A percentile compares a stretch with the other conserved stretches of the same genome.
Conservation (phyloP, 1,140 invertebrate genomes). For the Calosoma granatense region DNA sequence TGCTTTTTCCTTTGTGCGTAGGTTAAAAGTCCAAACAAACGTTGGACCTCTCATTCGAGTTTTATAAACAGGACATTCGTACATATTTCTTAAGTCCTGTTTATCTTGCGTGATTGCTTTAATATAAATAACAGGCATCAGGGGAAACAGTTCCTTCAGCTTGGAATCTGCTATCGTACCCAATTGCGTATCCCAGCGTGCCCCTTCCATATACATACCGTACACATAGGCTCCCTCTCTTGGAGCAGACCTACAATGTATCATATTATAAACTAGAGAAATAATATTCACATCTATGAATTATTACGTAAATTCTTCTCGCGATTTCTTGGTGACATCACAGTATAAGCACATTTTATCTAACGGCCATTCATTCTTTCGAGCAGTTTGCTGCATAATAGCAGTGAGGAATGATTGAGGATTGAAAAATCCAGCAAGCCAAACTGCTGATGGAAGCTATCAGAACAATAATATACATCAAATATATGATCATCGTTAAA, state of each 20-base stretch:
- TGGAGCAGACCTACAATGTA: constrained; percentile 47
- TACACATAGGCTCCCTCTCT: constrained; percentile 86
- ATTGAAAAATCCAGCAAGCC: constrained; percentile 93
- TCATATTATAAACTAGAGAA: background rate
- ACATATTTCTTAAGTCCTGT: constrained; percentile 74
- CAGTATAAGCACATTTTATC: constrained; percentile 93
- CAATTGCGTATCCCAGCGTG: constrained; percentile 73
- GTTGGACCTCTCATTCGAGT: constrained; percentile 77
- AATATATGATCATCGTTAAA: background rate
- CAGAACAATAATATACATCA: constrained; percentile 15
- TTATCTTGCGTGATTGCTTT: constrained; percentile 82
- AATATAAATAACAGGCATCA: constrained; percentile 88
- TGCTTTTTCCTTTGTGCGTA: constrained; percentile 80
- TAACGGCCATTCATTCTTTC: constrained; percentile 91
- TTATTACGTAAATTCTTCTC: constrained; percentile 51
- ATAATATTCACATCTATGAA: too few species aligned
- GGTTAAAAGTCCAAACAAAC: constrained; percentile 92
- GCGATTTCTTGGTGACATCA: constrained; percentile 87
- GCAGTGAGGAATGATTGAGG: constrained; percentile 94
- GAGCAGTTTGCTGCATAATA: constrained; percentile 92
- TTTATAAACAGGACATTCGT: constrained; percentile 91
- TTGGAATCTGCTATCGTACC: constrained; percentile 72
- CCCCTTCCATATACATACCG: constrained; percentile 88
- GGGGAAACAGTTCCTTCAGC: constrained; percentile 80
- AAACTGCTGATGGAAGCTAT: constrained; percentile 72